Base-by-base conservation (phyloP, 2,888 invertebrate species). In the Lucinisca nassula region DNA sequence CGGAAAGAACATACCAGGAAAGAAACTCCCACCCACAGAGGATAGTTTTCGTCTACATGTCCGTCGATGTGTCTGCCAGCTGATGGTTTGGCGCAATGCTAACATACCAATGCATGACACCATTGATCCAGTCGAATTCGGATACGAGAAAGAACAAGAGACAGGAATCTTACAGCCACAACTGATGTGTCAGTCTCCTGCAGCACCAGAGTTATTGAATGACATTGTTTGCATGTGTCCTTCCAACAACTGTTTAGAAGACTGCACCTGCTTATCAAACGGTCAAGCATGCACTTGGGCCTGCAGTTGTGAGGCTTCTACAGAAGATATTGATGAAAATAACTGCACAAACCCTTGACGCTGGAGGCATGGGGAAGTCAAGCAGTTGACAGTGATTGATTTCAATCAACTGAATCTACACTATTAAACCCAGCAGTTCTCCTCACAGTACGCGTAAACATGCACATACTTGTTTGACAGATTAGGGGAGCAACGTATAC, bases 31-130 rank as follows among this genome's bases (percentile, higher is more conserved):
- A 14, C 72, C 82, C n/a, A 82, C 77, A n/a, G 61, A 35, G 6
- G 24, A 81, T 35, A 84, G 84, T 75, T 79, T 84, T 75, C 6
- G 6, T 27, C 61, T 75, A 24, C 84, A 84, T 30, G 32, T 21
- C 2, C 45, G 61, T 0, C 30, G 84, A 30, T 61, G 61, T 30
- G 8, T 61, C 1, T 30, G 30, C 30, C 61, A 30, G 30, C 10
- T 61, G 30, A 17, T 27, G 3, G 21, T 61, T 6, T 61, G 61
- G 61, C 3, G 8, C 24, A 30, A 61, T 61, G 27, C 61, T 30
- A 10, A 67, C 24, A 24, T 12, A 27, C 30, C 30, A 30, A 6
- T 30, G 3, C 8, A 10, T 8, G 30, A 61, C 6, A 8, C 30
- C 10, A 24, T 6, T 17, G 24, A 24, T 17, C 30, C 61, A 27